Evolutionary conservation across 2,113 vertebrate genomes (phyloP), one percentile per base, ranked within the genome.

Genomic region (Rattus rattus): DNA sequence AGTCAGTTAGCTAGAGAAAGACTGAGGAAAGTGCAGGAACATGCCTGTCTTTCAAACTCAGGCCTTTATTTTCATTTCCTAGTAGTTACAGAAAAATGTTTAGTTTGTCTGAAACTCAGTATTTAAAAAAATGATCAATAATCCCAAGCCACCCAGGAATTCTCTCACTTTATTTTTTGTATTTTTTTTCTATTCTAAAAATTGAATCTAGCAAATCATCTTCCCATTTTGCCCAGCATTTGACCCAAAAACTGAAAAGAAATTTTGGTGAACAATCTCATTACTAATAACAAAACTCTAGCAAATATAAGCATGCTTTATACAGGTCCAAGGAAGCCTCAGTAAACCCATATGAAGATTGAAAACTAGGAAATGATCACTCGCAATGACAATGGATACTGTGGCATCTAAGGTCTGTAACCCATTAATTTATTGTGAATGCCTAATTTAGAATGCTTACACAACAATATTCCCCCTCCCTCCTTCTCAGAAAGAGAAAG

Each of bases 161-260:
- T 72, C 43, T 14, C 86, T 63, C 56, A 94, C n/a, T 30, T 84
- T 85, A 92, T 88, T 85, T 70, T 80, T 92, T 6, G 5, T 22
- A 70, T 56, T 56, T 52, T 89, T 88, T 89, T 94, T 73, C 61
- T 43, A 30, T 69, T 93, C 43, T 56, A 83, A 94, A 75, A 94
- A 94, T 39, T 24, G 54, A 91, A 91, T 85, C 22, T 93, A 59
- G 90, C 52, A 92, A 94, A 70, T 95, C 47, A 96, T 76, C 80
- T 92, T 94, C 84, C 75, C 33, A 95, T 75, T 54, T 95, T 85
- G 72, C 54, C 39, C 10, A 90, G 49, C 20, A 95, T 89, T 94
- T 96, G 91, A 96, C 43, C 54, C 83, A 47, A 88, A 96, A 92
- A 95, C 56, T 88, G 26, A 94, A 97, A 54, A 77, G 39, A 96